Evolutionary conservation across 2,888 invertebrate genomes (phyloP).

Genomic region (Rutpela maculata): DNA sequence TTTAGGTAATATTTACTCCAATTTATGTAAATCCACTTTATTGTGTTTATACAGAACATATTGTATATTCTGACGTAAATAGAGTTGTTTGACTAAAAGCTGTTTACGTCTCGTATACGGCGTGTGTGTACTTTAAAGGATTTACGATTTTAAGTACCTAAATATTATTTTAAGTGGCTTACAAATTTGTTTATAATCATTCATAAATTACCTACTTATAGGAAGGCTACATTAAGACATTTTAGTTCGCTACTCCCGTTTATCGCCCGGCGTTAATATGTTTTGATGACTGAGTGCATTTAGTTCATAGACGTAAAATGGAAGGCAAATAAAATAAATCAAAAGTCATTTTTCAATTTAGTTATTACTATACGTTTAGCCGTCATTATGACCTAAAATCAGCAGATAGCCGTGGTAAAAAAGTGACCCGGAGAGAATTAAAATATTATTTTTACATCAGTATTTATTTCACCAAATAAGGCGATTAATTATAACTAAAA

Average conservation of each 20-base stretch:
- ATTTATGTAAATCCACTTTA: slow-evolving; percentile 58
- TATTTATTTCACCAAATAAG: too few relatives aligned
- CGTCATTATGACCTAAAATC: too few relatives aligned
- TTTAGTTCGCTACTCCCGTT: slow-evolving; percentile 22
- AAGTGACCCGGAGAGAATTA: too few relatives aligned
- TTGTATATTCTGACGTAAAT: slow-evolving; percentile 57
- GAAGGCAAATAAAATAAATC: background rate
- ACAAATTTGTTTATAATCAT: slow-evolving; percentile 58
- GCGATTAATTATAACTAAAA: too few relatives aligned
- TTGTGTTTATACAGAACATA: slow-evolving; percentile 58
- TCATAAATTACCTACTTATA: slow-evolving; percentile 48
- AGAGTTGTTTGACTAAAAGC: slow-evolving; percentile 58
- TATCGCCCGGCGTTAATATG: background rate
- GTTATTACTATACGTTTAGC: background rate
- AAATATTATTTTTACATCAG: too few relatives aligned
- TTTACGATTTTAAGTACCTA: slow-evolving; percentile 57
- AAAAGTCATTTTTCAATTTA: background rate
- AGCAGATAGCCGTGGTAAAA: too few relatives aligned
- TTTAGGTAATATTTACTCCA: slow-evolving; percentile 61
- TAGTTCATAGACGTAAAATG: background rate
- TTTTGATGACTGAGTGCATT: slow-evolving; percentile 22
- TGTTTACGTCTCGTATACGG: slow-evolving; percentile 55
- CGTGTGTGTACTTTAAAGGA: slow-evolving; percentile 41
- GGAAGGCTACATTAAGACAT: slow-evolving; percentile 44
- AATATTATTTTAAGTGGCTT: slow-evolving; percentile 61